These are phyloP conservation scores for Cygnus buccinator DNA, from an alignment of 2,113 vertebrate species.

Conservation along the genomic window DNA sequence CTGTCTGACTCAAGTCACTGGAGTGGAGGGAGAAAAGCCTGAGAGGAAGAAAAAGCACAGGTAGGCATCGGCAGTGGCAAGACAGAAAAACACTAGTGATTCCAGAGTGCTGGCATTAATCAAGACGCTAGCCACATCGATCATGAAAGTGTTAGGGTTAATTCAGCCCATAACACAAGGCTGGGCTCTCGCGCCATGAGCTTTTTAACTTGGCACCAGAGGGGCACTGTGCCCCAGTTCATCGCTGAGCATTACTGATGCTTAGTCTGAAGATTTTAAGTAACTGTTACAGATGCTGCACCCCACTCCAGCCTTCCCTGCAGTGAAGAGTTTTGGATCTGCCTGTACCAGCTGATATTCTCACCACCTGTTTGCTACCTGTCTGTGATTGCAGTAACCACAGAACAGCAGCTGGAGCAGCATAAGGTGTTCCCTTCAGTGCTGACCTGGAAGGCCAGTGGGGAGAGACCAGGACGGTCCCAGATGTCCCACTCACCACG, in stretches of 20 bases:
- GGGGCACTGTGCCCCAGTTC: neutral
- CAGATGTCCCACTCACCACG: accelerated
- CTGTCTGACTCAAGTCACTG: neutral
- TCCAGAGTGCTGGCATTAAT: neutral
- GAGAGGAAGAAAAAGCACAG: neutral
- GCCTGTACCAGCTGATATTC: neutral
- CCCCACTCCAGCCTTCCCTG: neutral
- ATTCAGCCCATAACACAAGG: neutral
- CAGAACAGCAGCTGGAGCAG: neutral
- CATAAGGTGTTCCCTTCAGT: neutral
- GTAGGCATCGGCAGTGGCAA: neutral
- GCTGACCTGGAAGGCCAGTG: neutral
- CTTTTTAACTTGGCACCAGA: neutral
- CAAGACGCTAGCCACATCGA: neutral
- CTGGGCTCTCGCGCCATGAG: neutral
- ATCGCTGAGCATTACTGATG: neutral
- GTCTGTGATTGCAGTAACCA: neutral
- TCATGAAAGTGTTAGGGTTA: neutral
- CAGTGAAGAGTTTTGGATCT: neutral
- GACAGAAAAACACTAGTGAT: neutral
- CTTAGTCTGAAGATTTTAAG: neutral
- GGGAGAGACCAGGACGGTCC: neutral
- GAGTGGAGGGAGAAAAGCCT: neutral
- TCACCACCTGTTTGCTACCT: neutral
- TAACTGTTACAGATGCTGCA: neutral